Percentiles rank a stretch among this genome's conserved stretches.
These are phyloP conservation scores for Blomia tropicalis DNA, from an alignment of 2,888 invertebrate species.

Conservation along the genomic window DNA sequence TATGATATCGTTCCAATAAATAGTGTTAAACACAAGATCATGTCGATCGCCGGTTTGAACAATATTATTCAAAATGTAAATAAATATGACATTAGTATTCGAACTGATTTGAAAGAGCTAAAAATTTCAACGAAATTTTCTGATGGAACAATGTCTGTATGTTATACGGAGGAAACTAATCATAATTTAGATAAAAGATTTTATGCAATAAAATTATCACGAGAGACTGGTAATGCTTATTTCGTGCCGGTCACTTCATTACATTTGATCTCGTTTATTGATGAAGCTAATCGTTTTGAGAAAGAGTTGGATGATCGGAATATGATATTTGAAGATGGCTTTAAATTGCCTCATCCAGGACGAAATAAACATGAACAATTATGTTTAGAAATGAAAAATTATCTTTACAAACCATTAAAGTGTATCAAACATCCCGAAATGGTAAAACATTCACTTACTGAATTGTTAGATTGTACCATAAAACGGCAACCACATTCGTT, in stretches of 20 bases:
- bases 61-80: neutral
- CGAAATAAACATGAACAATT: constrained; percentile 14
- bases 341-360: neutral
- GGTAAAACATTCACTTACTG: neutral
- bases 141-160: neutral
- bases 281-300: neutral
- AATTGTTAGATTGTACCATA: constrained; percentile 21
- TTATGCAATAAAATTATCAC: neutral
- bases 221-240: neutral
- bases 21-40: neutral
- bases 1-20: constrained; percentile 1
- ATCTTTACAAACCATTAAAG: neutral
- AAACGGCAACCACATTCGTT: constrained; percentile 7
- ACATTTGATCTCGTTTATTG: neutral
- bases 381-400: neutral
- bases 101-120: neutral
- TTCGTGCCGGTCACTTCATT: neutral
- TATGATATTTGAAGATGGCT: neutral
- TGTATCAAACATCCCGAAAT: neutral
- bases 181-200: neutral
- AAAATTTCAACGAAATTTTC: neutral
- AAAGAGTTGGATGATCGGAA: neutral
- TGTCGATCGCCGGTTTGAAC: neutral
- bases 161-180: neutral
- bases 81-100: neutral